Evolutionary conservation across 1,140 invertebrate genomes (phyloP).

Genomic region (Pogonus chalceus): DNA sequence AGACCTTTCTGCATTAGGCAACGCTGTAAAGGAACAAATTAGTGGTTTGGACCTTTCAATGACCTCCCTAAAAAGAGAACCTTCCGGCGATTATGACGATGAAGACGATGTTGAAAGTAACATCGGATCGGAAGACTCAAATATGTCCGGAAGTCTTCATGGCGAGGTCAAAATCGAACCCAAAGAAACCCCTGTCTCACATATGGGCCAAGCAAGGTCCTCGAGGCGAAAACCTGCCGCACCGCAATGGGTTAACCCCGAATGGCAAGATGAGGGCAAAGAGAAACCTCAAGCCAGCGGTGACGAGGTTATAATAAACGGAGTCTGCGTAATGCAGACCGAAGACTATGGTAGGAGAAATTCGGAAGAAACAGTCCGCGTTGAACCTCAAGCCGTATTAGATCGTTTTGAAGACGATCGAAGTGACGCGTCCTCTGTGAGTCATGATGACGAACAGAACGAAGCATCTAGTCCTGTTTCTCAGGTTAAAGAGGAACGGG

Average conservation of each 20-base stretch:
- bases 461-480: slow-evolving; percentile 35
- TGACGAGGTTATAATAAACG: slow-evolving; percentile 80
- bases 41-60: slow-evolving; percentile 72
- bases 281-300: slow-evolving; percentile 43
- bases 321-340: slow-evolving; percentile 81
- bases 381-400: slow-evolving; percentile 58
- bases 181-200: slow-evolving; percentile 41
- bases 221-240: slow-evolving; percentile 82
- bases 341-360: slow-evolving; percentile 56
- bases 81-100: slow-evolving; percentile 58
- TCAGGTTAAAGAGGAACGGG: slow-evolving; percentile 16
- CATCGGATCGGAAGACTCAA: slow-evolving; percentile 64
- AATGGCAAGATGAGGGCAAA: slow-evolving; percentile 62
- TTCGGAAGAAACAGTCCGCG: slow-evolving; percentile 55
- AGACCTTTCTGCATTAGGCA: slow-evolving; percentile 41
- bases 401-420: slow-evolving; percentile 48
- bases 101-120: slow-evolving; percentile 65
- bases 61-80: slow-evolving; percentile 63
- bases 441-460: slow-evolving; percentile 37
- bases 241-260: slow-evolving; percentile 94
- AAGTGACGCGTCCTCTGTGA: slow-evolving; percentile 42
- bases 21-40: slow-evolving; percentile 63
- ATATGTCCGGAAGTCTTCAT: slow-evolving; percentile 37
- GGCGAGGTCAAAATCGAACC: slow-evolving; percentile 43
- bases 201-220: slow-evolving; percentile 43